Evolutionary conservation across 2,888 invertebrate species (phyloP).

Genomic region (Sarcophaga rosellei): DNA sequence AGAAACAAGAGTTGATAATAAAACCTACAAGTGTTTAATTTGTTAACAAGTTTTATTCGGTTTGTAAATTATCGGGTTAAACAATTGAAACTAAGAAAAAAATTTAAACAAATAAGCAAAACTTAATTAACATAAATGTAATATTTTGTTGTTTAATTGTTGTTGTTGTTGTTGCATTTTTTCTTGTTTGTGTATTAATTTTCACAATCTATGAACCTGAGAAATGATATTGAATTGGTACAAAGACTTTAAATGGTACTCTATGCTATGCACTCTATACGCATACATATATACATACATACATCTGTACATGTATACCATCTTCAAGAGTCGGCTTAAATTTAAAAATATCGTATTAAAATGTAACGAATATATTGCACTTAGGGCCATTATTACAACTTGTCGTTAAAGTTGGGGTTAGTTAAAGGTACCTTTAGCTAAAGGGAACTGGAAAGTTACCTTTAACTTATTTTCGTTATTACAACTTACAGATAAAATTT

Average conservation of each 20-base stretch:
- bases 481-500: no score
- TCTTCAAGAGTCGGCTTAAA: no score
- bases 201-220: not conserved
- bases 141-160: conserved; percentile 2
- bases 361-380: no score
- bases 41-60: conserved; percentile 42
- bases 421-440: no score
- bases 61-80: conserved; percentile 39
- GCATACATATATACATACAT: no score
- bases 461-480: no score
- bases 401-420: no score
- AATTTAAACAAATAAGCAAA: not conserved
- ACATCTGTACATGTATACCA: no score
- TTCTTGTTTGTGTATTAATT: not conserved
- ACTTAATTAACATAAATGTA: conserved; percentile 21
- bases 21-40: conserved; percentile 20
- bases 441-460: no score
- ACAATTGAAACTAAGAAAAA: not conserved
- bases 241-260: not conserved
- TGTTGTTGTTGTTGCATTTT: not conserved
- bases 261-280: not conserved
- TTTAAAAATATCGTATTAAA: no score
- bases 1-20: not conserved
- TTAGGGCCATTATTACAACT: no score
- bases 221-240: not conserved